Evolutionary conservation across 2,113 vertebrate species (phyloP).

Genomic region (Choloepus hoffmanni): DNA sequence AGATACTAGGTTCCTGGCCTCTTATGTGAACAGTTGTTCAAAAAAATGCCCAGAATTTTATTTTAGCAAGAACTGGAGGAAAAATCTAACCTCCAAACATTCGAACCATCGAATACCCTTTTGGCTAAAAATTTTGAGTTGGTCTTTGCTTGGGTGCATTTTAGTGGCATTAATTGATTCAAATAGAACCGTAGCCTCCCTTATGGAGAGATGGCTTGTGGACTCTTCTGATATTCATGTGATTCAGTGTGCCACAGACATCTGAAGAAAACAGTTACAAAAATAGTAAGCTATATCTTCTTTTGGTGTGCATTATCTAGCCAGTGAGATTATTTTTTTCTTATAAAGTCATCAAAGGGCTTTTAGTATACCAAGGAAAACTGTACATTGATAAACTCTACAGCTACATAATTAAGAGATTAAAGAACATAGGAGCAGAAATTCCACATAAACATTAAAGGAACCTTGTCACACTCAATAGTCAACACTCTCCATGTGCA

Average conservation of each 20-base stretch:
- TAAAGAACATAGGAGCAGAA: conserved; percentile 28
- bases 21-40: not conserved
- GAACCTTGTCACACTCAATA: not conserved
- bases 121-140: not conserved
- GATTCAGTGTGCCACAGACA: not conserved
- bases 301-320: conserved; percentile 23
- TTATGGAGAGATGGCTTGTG: not conserved
- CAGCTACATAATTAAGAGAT: conserved; percentile 20
- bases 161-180: not conserved
- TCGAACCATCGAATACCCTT: not conserved
- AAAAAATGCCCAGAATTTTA: conserved; percentile 16
- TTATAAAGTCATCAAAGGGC: not conserved
- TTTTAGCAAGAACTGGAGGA: conserved; percentile 34
- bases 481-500: not conserved
- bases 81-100: not conserved
- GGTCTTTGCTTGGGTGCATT: not conserved
- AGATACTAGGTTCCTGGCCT: not conserved
- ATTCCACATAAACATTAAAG: conserved; percentile 8
- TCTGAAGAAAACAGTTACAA: conserved; percentile 33
- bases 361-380: not conserved
- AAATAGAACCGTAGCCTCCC: not conserved
- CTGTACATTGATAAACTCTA: not conserved
- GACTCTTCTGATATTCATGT: not conserved
- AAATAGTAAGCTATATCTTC: not conserved
- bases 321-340: not conserved